Evolutionary conservation across 2,113 vertebrate species (phyloP).

Genomic region (Cynocephalus volans): DNA sequence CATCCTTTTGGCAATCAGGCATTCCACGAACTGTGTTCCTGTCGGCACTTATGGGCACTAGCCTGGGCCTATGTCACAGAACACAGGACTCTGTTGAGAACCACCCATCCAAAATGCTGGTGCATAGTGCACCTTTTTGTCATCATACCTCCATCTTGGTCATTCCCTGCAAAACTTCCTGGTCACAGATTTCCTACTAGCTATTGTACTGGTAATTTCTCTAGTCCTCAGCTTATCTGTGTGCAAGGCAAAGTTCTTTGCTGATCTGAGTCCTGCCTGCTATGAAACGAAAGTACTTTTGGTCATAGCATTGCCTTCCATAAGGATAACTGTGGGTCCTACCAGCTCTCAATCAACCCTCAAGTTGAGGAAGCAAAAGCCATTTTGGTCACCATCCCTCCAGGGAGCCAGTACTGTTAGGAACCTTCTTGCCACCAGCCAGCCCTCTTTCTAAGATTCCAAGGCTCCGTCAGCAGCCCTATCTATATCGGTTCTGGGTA

Average conservation of each 20-base stretch:
- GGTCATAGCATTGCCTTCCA: not conserved
- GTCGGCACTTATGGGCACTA: not conserved
- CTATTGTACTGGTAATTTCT: not conserved
- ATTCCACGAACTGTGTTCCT: not conserved
- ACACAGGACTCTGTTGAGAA: not conserved
- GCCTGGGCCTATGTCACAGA: not conserved
- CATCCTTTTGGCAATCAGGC: not conserved
- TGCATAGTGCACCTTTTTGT: not conserved
- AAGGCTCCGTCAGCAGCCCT: no score
- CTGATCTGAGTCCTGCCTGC: not conserved
- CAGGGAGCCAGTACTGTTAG: not conserved
- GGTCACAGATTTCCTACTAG: not conserved
- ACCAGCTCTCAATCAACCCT: not conserved
- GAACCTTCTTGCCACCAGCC: not conserved
- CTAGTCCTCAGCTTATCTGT: not conserved
- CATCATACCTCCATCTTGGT: not conserved
- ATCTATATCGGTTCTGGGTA: no score
- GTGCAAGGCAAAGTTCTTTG: not conserved
- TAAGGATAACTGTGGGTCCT: not conserved
- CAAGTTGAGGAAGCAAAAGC: not conserved
- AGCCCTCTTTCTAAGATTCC: no score
- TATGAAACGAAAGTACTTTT: not conserved
- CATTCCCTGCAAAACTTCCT: not conserved
- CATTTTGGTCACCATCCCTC: not conserved
- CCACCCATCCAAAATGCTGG: not conserved